Conservation (phyloP, 1,140 invertebrate species). For the Penaeus japonicus region DNA sequence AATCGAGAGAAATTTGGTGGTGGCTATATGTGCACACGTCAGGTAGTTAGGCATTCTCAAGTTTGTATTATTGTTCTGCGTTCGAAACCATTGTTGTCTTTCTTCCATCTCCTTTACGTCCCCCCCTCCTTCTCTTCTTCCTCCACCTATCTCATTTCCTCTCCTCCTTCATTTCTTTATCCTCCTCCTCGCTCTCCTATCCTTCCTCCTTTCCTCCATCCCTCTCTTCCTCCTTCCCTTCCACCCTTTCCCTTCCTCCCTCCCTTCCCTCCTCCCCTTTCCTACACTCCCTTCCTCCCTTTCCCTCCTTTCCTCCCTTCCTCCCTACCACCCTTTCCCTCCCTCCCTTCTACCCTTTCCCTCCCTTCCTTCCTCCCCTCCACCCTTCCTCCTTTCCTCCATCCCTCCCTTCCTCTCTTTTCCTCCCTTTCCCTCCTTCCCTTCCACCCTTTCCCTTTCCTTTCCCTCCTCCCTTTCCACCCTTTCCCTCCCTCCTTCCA, state of each 20-base stretch:
- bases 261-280: not conserved
- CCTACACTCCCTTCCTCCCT: not conserved
- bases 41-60: too few relatives aligned
- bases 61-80: too few relatives aligned
- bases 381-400: not conserved
- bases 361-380: not conserved
- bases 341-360: not conserved
- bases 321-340: not conserved
- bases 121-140: not conserved
- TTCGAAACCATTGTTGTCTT: too few relatives aligned
- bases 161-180: too few relatives aligned
- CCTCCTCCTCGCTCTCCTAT: not conserved
- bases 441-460: not conserved
- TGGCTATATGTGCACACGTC: too few relatives aligned
- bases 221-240: too few relatives aligned
- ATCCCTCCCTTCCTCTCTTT: not conserved
- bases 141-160: not conserved
- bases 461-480: not conserved
- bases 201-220: not conserved
- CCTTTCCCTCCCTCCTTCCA: too few relatives aligned
- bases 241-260: not conserved
- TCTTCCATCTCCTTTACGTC: not conserved
- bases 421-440: not conserved
- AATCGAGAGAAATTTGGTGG: too few relatives aligned
- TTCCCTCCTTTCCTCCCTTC: not conserved